Percentiles rank a stretch among this genome's conserved stretches.
Evolutionary conservation across 2,113 vertebrate genomes (phyloP).

Genomic region (Heterotilapia buettikoferi): DNA sequence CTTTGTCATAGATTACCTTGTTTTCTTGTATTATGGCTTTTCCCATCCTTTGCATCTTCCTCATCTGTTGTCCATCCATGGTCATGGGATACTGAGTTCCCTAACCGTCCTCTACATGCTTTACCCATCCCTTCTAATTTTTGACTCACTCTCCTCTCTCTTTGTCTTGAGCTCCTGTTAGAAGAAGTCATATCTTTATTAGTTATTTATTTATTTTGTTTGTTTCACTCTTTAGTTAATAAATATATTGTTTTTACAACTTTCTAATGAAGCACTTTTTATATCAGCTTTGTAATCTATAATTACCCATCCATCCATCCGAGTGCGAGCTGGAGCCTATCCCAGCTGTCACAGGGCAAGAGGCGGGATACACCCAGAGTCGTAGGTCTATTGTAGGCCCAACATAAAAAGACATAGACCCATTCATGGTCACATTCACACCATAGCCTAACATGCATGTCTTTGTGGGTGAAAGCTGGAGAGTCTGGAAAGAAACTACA

Average conservation of each 20-base stretch:
- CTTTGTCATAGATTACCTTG: constrained; percentile 44
- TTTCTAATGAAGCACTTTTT: not conserved
- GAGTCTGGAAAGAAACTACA: not conserved
- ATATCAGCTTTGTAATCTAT: not conserved
- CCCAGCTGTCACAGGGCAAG: not conserved
- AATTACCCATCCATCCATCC: not conserved
- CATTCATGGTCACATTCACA: not conserved
- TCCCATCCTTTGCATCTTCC: constrained; percentile 30
- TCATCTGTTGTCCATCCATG: constrained; percentile 7
- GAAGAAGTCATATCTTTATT: not conserved
- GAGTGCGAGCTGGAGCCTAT: not conserved
- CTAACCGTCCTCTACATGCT: not conserved
- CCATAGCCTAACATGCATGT: not conserved
- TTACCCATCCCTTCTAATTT: not conserved
- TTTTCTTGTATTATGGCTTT: constrained; percentile 36
- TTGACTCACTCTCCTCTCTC: not conserved
- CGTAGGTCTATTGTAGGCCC: not conserved
- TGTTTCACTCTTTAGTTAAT: not conserved
- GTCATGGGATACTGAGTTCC: constrained; percentile 35
- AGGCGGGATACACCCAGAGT: not conserved
- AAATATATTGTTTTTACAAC: not conserved
- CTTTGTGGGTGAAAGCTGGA: not conserved
- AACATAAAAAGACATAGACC: not conserved
- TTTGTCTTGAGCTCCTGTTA: not conserved
- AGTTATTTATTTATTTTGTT: not conserved